phyloP scores from a whole-genome alignment of 2,113 vertebrate species.

The Brienomyrus brachyistius region DNA sequence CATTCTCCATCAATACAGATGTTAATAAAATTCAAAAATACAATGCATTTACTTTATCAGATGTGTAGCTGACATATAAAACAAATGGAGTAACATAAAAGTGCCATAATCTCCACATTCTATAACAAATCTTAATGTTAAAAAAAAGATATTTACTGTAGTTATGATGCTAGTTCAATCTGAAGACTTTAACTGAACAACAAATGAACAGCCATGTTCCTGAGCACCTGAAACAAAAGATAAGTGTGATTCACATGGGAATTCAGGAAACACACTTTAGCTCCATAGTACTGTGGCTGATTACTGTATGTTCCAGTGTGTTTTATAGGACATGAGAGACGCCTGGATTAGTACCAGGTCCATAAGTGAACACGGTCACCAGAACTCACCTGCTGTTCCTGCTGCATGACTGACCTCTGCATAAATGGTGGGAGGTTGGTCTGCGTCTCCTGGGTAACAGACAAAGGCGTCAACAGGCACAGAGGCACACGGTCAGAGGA shows the following conservation, averaged over 20 bases:
- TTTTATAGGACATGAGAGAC: neutral
- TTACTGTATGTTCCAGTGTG: neutral
- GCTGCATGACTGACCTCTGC: neutral
- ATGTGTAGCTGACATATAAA: too few species aligned
- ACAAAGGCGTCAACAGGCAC: neutral
- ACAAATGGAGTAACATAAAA: too few species aligned
- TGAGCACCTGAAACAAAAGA: neutral
- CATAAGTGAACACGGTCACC: neutral
- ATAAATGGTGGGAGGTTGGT: neutral
- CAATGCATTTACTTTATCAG: too few species aligned
- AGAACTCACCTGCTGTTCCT: neutral
- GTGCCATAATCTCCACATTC: too few species aligned
- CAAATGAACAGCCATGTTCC: neutral
- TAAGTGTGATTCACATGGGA: neutral
- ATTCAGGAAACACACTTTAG: too few species aligned
- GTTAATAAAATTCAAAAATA: too few species aligned
- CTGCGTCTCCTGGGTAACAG: neutral
- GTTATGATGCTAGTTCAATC: neutral
- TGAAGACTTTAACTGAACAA: neutral
- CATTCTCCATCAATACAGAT: too few species aligned
- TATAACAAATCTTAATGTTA: too few species aligned
- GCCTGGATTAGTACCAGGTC: neutral
- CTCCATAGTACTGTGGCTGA: too few species aligned
- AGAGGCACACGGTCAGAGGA: neutral
- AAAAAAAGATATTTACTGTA: neutral